Evolutionary conservation across 1,140 invertebrate genomes (phyloP), one percentile per base, ranked within the genome.

Genomic region (Ostrea edulis): DNA sequence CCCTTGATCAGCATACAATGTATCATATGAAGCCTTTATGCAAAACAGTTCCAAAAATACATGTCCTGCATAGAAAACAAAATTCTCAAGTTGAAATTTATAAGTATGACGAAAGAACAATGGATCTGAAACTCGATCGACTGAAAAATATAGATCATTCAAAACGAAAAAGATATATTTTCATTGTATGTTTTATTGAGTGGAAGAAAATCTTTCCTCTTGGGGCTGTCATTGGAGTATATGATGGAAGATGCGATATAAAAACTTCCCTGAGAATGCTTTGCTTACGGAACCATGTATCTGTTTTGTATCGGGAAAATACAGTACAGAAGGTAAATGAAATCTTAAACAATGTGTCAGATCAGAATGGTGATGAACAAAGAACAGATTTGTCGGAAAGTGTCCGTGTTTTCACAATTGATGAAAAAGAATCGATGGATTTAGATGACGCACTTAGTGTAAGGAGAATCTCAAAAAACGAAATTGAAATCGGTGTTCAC

Each of bases 341-440:
- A 35, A 20, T 82, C 20, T 82, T 82, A 55, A 55, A 55, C n/a
- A 12, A 14, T 17, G 51, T 44, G n/a, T 0, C 35, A 82, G 25
- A 82, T 51, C 44, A 51, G 8, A 82, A 82, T 35, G 44, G 17
- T 35, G n/a, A 53, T 51, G 17, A 51, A 82, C 44, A 58, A 7
- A 82, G 98, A 81, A 96, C 96, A 29, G 98, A 99, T 95, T 95
- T 98, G 0, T 95, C 98, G 0, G 81, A 82, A 8, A 53, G 65
- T 22, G n/a, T 82, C 8, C 17, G 29, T 44, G 84, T 51, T 51
- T 99, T 98, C 93, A 99, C 98, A 0, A 98, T 99, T 0, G 99
- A 99, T 96, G 98, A 98, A 25, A 97, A 98, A 4, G 98, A 98
- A 3, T 99, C 98, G 94, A 99, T 98, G 11, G 99, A 99, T 94